Conservation (phyloP, 2,888 invertebrate genomes). For the Chymomyza procnemis region DNA sequence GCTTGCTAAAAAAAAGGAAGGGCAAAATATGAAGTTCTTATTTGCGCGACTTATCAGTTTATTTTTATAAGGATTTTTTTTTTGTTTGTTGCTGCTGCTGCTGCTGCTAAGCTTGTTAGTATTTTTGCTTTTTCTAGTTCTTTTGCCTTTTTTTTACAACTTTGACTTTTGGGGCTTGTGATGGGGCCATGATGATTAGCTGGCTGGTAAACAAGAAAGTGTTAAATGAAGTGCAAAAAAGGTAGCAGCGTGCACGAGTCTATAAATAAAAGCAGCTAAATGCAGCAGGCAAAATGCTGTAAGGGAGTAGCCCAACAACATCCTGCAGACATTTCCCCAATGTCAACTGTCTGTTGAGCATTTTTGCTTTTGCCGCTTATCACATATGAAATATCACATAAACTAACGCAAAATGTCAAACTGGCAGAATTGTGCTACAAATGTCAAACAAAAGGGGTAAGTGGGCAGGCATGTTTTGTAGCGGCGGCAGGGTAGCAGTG, state of each 20-base stretch:
- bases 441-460: slow-evolving; percentile 39
- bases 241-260: background rate
- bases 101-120: background rate
- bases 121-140: background rate
- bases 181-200: slow-evolving; percentile 1
- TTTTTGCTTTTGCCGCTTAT: slow-evolving; percentile 46
- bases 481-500: too few relatives aligned
- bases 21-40: background rate
- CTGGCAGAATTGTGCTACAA: slow-evolving; percentile 52
- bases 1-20: background rate
- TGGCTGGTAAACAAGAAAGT: slow-evolving; percentile 22
- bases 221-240: slow-evolving; percentile 57
- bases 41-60: background rate
- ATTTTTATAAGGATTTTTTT: background rate
- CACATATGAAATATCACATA: slow-evolving; percentile 69
- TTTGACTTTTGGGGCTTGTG: slow-evolving; percentile 1
- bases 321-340: background rate
- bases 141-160: background rate
- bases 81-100: too few relatives aligned
- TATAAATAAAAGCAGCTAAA: slow-evolving; percentile 13
- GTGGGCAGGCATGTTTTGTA: background rate
- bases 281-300: slow-evolving; percentile 20
- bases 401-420: slow-evolving; percentile 71
- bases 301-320: slow-evolving; percentile 25
- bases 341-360: background rate